A percentile compares a stretch with the other conserved stretches of the same genome.
phyloP scores from a whole-genome alignment of 2,888 invertebrate species.

The Pristionchus maxplancki region DNA sequence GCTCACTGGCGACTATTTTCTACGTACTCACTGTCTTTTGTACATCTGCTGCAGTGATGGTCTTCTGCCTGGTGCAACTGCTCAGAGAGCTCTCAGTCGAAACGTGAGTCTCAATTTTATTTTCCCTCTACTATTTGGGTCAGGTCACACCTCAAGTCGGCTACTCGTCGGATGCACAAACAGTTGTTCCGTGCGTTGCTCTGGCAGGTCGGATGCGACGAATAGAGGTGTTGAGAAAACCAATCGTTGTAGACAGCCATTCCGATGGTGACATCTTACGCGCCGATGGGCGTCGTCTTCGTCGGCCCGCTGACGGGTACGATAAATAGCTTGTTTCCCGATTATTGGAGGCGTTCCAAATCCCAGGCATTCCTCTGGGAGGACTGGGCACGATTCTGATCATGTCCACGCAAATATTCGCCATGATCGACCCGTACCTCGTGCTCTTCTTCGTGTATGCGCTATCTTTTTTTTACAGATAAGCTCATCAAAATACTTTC shows the following conservation, averaged over 20 bases:
- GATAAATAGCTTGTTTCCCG: too few species aligned
- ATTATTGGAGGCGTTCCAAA: not conserved
- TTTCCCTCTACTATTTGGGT: not conserved
- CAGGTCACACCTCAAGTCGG: not conserved
- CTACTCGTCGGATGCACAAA: not conserved
- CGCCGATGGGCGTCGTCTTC: not conserved
- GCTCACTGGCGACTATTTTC: not conserved
- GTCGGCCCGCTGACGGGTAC: not conserved
- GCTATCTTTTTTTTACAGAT: not conserved
- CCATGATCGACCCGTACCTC: not conserved
- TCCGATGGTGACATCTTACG: not conserved
- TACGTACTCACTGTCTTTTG: not conserved
- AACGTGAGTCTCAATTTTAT: not conserved
- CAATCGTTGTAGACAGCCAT: not conserved
- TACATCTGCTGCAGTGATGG: not conserved
- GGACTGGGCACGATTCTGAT: not conserved
- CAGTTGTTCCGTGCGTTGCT: not conserved
- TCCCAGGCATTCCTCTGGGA: not conserved
- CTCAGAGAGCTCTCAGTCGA: not conserved
- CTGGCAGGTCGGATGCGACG: not conserved
- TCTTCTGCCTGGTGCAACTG: not conserved
- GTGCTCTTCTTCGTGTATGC: not conserved
- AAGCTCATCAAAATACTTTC: too few species aligned
- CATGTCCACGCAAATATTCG: not conserved
- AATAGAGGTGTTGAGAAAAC: not conserved